A percentile compares a stretch with the other conserved stretches of the same genome.
Conservation (phyloP, 1,140 invertebrate genomes). For the Rhysida immarginata region DNA sequence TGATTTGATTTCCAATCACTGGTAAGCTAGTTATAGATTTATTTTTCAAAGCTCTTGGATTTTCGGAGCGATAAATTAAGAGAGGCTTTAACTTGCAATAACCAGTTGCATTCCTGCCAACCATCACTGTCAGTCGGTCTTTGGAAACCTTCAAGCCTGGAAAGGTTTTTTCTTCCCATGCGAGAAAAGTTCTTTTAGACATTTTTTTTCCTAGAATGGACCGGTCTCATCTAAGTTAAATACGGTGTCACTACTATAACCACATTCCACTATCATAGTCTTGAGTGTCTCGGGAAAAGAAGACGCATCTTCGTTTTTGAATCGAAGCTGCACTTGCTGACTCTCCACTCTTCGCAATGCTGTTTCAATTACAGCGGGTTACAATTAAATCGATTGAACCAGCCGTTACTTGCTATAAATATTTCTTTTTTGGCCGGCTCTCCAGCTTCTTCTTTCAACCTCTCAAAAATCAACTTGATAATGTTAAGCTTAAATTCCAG, state of each 20-base stretch:
- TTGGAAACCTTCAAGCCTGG: slow-evolving; percentile 14
- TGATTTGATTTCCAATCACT: slow-evolving; percentile 14
- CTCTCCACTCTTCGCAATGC: slow-evolving; percentile 24
- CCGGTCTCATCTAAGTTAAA: slow-evolving; percentile 31
- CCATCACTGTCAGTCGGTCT: slow-evolving; percentile 13
- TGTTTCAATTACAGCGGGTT: slow-evolving; percentile 23
- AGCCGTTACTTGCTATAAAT: slow-evolving; percentile 25
- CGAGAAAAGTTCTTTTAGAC: slow-evolving; percentile 9
- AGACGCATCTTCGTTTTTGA: slow-evolving; percentile 23
- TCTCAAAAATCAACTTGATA: background rate
- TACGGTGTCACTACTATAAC: slow-evolving; percentile 26
- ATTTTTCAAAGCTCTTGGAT: slow-evolving; percentile 12
- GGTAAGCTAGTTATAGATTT: slow-evolving; percentile 6
- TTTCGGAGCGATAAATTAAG: slow-evolving; percentile 12
- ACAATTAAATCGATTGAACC: slow-evolving; percentile 29
- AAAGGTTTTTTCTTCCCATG: slow-evolving; percentile 6
- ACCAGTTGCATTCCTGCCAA: slow-evolving; percentile 11
- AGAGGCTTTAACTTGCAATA: slow-evolving; percentile 15
- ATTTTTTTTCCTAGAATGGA: slow-evolving; percentile 27
- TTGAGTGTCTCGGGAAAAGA: slow-evolving; percentile 24
- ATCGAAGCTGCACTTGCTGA: slow-evolving; percentile 24
- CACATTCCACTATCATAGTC: slow-evolving; percentile 25
- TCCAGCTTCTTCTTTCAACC: background rate
- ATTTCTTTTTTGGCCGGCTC: background rate
- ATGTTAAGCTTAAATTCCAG: too few relatives aligned